These are phyloP conservation scores for Timandra comae DNA, from an alignment of 2,888 invertebrate genomes.

Conservation along the genomic window DNA sequence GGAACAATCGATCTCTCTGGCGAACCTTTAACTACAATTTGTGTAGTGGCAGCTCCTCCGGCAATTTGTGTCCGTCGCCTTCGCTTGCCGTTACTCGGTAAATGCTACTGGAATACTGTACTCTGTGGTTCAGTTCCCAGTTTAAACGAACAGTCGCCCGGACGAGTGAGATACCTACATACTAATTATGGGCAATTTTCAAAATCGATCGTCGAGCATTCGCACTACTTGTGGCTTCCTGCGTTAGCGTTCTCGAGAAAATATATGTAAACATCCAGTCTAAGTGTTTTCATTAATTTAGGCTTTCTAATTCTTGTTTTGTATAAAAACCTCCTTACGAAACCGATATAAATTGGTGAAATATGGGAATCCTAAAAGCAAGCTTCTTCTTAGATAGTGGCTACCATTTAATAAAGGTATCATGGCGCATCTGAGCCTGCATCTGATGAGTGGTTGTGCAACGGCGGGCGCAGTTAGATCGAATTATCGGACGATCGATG, in stretches of 20 bases:
- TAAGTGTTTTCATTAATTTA: too few relatives aligned
- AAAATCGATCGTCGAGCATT: conserved; percentile 73
- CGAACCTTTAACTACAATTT: conserved; percentile 54
- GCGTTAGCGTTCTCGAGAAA: conserved; percentile 48
- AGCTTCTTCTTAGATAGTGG: conserved; percentile 19
- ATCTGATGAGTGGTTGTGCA: conserved; percentile 67
- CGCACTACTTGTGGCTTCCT: conserved; percentile 64
- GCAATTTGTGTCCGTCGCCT: conserved; percentile 72
- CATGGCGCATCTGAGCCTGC: conserved; percentile 52
- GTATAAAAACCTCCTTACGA: conserved; percentile 3
- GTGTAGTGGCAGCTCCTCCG: conserved; percentile 64
- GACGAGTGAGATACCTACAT: conserved; percentile 61
- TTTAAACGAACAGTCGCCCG: conserved; percentile 65
- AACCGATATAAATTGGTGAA: conserved; percentile 13
- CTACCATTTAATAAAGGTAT: conserved; percentile 74
- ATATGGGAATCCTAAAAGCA: conserved; percentile 13
- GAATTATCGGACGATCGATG: conserved; percentile 69
- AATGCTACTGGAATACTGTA: conserved; percentile 73
- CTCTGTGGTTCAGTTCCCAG: conserved; percentile 66
- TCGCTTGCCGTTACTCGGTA: conserved; percentile 68
- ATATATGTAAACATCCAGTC: conserved; percentile 37
- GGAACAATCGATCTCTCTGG: conserved; percentile 55
- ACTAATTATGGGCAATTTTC: conserved; percentile 75
- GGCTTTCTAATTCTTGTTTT: too few relatives aligned
- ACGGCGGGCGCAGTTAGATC: conserved; percentile 62